Conservation (phyloP, 2,888 invertebrate genomes). For the Ophonus ardosiacus region DNA sequence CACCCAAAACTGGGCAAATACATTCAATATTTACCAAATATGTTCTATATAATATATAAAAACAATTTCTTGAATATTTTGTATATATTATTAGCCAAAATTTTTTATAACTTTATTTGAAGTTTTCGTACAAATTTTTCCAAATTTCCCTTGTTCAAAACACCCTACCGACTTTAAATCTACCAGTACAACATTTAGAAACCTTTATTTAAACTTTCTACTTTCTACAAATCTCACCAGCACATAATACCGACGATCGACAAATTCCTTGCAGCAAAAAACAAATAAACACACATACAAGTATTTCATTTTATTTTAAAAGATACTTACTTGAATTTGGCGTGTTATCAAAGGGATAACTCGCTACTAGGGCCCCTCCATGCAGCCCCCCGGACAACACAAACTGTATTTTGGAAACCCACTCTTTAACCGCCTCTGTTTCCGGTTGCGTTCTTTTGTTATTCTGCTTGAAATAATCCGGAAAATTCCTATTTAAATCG, state of each 20-base stretch:
- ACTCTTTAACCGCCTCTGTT: constrained; percentile 94
- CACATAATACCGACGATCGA: constrained; percentile 70
- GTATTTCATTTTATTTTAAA: not conserved
- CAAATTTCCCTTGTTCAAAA: no score
- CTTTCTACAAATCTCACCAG: constrained; percentile 35
- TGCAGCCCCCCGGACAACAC: constrained; percentile 96
- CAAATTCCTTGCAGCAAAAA: constrained; percentile 77
- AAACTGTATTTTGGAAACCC: constrained; percentile 95
- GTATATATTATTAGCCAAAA: no score
- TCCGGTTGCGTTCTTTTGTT: constrained; percentile 94
- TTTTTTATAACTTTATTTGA: no score
- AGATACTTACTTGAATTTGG: constrained; percentile 91
- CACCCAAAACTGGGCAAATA: no score
- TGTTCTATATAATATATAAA: no score
- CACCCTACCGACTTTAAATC: no score
- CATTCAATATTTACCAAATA: no score
- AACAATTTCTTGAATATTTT: no score
- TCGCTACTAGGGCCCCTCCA: constrained; percentile 96
- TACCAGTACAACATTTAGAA: no score
- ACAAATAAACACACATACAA: constrained; percentile 31
- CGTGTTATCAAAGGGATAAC: constrained; percentile 98
- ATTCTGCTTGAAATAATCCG: constrained; percentile 94
- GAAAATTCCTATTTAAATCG: constrained; percentile 97
- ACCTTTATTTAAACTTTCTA: not conserved
- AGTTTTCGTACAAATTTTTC: no score